Conservation (phyloP, 2,113 vertebrate species). For the Rhizomys pruinosus region DNA sequence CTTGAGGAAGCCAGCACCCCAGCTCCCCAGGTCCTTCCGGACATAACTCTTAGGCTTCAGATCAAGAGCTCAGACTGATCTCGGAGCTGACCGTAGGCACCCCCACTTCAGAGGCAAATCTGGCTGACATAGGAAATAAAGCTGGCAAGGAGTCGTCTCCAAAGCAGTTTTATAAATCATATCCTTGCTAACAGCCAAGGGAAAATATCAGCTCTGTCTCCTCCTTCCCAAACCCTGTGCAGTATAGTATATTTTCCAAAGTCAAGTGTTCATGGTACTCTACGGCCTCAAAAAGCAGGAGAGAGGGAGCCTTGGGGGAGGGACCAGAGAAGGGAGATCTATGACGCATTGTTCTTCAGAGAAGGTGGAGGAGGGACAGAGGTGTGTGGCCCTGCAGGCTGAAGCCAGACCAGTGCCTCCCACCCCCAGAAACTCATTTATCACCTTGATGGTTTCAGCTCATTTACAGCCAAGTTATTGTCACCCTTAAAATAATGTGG, state of each 20-base stretch:
- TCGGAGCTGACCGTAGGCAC: slow-evolving; percentile 32
- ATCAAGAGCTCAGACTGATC: slow-evolving; percentile 21
- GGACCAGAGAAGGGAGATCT: slow-evolving; percentile 25
- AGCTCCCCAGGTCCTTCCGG: slow-evolving; percentile 7
- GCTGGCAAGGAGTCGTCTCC: slow-evolving; percentile 38
- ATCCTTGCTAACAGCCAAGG: slow-evolving; percentile 70
- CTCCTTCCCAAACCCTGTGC: slow-evolving; percentile 31
- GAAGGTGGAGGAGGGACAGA: slow-evolving; percentile 80
- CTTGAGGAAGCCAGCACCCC: background rate
- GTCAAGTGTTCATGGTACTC: slow-evolving; percentile 79
- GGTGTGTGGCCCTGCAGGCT: slow-evolving; percentile 88
- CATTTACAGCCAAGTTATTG: slow-evolving; percentile 91
- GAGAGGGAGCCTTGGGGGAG: background rate
- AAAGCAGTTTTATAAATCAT: slow-evolving; percentile 75
- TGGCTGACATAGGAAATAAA: slow-evolving; percentile 61
- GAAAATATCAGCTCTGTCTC: slow-evolving; percentile 73
- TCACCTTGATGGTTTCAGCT: slow-evolving; percentile 90
- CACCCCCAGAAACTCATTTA: slow-evolving; percentile 88
- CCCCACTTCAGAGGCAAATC: slow-evolving; percentile 61
- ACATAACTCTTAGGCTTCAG: slow-evolving; percentile 52
- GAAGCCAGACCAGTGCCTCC: slow-evolving; percentile 76
- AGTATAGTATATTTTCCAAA: slow-evolving; percentile 79
- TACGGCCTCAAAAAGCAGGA: slow-evolving; percentile 71
- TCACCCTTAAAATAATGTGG: slow-evolving; percentile 89
- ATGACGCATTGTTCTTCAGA: slow-evolving; percentile 80